Evolutionary conservation across 2,888 invertebrate genomes (phyloP).

Genomic region (Saturnia japonica): DNA sequence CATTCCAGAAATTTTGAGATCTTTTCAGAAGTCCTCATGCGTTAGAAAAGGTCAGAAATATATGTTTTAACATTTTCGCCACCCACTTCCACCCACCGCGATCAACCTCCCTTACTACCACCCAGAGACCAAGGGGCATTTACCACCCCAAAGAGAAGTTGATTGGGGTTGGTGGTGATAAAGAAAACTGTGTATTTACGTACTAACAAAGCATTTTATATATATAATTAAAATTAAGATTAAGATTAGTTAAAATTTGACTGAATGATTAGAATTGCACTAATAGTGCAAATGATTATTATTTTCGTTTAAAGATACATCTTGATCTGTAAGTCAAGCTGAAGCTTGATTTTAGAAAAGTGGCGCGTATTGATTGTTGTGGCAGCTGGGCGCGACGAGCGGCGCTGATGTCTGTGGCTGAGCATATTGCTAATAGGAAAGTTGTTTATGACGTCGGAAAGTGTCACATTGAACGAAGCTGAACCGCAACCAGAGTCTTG

Average conservation of each 20-base stretch:
- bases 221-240: not conserved
- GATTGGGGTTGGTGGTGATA: too few relatives aligned
- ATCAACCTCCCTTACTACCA: too few relatives aligned
- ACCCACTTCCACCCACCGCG: too few relatives aligned
- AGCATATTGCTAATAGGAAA: constrained; percentile 81
- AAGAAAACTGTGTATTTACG: too few relatives aligned
- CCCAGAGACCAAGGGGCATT: too few relatives aligned
- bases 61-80: too few relatives aligned
- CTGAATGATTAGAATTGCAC: not conserved
- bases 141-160: too few relatives aligned
- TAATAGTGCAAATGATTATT: not conserved
- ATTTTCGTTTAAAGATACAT: not conserved
- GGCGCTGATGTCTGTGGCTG: constrained; percentile 41
- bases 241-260: too few relatives aligned
- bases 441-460: constrained; percentile 80
- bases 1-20: too few relatives aligned
- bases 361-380: constrained; percentile 62
- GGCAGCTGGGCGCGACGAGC: constrained; percentile 43
- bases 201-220: too few relatives aligned
- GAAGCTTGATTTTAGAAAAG: constrained; percentile 52
- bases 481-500: constrained; percentile 77
- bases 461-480: constrained; percentile 81
- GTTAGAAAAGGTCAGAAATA: too few relatives aligned
- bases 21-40: too few relatives aligned
- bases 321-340: not conserved